Percentiles rank a stretch among this genome's conserved stretches.
Evolutionary conservation across 2,797 vertebrate species (phyloP).

Genomic region (Diceros bicornis): DNA sequence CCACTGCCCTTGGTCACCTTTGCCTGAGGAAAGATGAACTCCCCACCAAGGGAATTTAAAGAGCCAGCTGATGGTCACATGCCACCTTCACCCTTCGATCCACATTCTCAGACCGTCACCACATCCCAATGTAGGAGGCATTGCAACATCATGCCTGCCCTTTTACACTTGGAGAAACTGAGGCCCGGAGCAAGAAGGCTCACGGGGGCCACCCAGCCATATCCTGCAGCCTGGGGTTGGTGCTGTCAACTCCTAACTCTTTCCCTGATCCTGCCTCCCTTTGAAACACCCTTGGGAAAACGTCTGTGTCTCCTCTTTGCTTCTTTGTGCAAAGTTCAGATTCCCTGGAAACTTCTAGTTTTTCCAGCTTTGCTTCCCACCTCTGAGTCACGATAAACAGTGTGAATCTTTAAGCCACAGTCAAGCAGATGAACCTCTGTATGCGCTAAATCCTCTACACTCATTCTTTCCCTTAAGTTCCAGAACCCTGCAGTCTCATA

Average conservation of each 20-base stretch:
- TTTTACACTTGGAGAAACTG: constrained; percentile 46
- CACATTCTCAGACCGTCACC: not conserved
- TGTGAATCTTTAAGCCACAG: not conserved
- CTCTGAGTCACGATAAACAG: not conserved
- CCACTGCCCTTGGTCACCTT: not conserved
- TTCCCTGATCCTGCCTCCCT: constrained; percentile 24
- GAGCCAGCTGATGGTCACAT: not conserved
- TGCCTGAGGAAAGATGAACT: not conserved
- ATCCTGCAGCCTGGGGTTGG: not conserved
- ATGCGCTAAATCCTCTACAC: not conserved
- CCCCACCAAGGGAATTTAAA: not conserved
- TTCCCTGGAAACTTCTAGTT: constrained; percentile 59
- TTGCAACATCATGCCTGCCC: not conserved
- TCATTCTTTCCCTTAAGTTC: not conserved
- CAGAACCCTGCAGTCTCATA: not conserved
- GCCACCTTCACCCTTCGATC: not conserved
- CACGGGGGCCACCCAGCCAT: not conserved
- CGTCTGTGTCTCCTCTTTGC: not conserved
- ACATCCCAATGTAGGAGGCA: too few relatives aligned
- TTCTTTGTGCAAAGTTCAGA: constrained; percentile 69
- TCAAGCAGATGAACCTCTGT: not conserved
- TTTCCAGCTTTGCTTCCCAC: not conserved
- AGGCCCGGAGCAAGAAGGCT: not conserved
- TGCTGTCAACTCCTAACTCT: constrained; percentile 26
- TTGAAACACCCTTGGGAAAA: not conserved